Percentiles rank a stretch among this genome's conserved stretches.
These are phyloP conservation scores for Nesoenas mayeri DNA, from an alignment of 2,113 vertebrate genomes.

Conservation along the genomic window DNA sequence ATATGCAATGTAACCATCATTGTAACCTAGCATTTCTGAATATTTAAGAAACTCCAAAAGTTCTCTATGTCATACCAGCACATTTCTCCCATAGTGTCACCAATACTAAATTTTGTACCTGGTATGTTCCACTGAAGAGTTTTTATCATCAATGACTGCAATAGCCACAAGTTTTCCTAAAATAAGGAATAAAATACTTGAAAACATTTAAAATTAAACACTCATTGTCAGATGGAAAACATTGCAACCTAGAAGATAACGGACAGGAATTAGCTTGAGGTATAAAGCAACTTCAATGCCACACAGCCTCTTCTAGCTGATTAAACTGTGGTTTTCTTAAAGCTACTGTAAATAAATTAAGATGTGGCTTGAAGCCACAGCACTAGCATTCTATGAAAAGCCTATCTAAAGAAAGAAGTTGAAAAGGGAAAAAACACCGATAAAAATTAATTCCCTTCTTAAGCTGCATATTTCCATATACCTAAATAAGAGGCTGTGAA, in stretches of 20 bases:
- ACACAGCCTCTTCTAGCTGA: background rate
- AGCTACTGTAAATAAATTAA: background rate
- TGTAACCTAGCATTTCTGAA: background rate
- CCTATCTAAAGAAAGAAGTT: background rate
- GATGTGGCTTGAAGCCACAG: background rate
- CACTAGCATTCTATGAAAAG: background rate
- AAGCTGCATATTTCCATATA: background rate
- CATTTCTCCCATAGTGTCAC: background rate
- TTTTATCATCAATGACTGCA: conserved; percentile 93
- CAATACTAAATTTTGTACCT: conserved; percentile 78
- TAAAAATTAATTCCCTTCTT: background rate
- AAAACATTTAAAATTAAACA: background rate
- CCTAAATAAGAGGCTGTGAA: background rate
- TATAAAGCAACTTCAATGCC: background rate
- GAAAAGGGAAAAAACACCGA: background rate
- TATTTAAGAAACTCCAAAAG: background rate
- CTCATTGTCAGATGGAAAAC: background rate
- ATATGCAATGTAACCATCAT: background rate
- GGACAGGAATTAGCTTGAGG: background rate
- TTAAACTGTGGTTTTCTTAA: background rate
- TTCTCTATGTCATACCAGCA: background rate
- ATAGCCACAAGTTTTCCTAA: conserved; percentile 95
- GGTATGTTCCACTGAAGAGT: conserved; percentile 84
- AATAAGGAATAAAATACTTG: conserved; percentile 54
- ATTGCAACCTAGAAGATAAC: background rate